Percentiles rank a stretch among this genome's conserved stretches.
These are phyloP conservation scores for Acanthiza pusilla DNA, from an alignment of 2,797 vertebrate genomes.

Conservation along the genomic window DNA sequence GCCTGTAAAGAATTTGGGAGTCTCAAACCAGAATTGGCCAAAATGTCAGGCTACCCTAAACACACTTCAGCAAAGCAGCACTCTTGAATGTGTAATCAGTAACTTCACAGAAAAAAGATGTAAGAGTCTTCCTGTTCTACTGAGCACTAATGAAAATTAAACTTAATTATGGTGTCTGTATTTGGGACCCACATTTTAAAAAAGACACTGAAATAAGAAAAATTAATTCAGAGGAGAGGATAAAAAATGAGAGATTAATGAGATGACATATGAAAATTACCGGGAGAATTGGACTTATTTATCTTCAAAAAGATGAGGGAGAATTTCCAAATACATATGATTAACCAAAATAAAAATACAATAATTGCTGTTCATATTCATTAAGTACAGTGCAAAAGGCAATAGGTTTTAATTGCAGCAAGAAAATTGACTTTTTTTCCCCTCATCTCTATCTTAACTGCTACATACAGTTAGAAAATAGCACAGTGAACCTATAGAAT, in stretches of 20 bases:
- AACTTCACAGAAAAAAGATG: neutral
- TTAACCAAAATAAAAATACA: slow-evolving; percentile 32
- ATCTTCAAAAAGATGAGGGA: neutral
- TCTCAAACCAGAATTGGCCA: neutral
- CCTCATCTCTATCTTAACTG: neutral
- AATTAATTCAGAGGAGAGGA: neutral
- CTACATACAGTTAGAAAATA: neutral
- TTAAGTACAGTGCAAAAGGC: neutral
- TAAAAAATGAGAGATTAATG: slow-evolving; percentile 1
- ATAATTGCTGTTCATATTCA: neutral
- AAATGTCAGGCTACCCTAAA: neutral
- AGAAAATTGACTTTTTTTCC: neutral
- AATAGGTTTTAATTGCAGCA: neutral
- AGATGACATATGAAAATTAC: neutral
- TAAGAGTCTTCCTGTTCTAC: slow-evolving; percentile 16
- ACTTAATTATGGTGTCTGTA: slow-evolving; percentile 17
- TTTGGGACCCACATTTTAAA: neutral
- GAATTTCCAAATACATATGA: slow-evolving; percentile 8
- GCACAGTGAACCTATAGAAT: neutral
- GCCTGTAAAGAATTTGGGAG: neutral
- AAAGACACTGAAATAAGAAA: neutral
- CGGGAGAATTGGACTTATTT: neutral
- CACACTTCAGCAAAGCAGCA: neutral
- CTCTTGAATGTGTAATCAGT: neutral
- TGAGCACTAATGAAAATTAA: slow-evolving; percentile 44